phyloP scores from a whole-genome alignment of 2,888 invertebrate genomes.

The Cheilosia scutellata region DNA sequence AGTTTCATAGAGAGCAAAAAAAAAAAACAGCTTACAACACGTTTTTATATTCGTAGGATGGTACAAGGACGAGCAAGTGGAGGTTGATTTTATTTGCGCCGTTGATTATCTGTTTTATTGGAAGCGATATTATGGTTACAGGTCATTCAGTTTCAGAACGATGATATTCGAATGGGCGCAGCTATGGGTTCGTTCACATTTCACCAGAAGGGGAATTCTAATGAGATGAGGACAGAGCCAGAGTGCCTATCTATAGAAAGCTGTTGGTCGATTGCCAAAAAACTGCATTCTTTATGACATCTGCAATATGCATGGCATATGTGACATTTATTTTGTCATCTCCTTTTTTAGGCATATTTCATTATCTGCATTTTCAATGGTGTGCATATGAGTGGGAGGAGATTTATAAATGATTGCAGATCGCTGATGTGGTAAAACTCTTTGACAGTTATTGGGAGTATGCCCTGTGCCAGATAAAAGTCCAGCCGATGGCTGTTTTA shows the following conservation, averaged over 20 bases:
- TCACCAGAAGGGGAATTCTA: background rate
- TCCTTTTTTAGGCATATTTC: constrained; percentile 1
- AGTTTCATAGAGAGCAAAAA: background rate
- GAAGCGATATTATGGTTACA: constrained; percentile 56
- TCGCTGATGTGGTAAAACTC: constrained; percentile 15
- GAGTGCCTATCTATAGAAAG: background rate
- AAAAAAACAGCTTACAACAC: constrained; percentile 56
- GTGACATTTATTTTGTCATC: background rate
- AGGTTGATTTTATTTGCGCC: constrained; percentile 67
- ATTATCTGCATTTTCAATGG: constrained; percentile 19
- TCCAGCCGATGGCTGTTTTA: background rate
- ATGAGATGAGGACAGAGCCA: background rate
- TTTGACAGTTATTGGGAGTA: constrained; percentile 5
- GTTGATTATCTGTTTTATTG: constrained; percentile 72
- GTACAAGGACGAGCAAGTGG: background rate
- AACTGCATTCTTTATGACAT: constrained; percentile 71
- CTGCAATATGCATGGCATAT: constrained; percentile 64
- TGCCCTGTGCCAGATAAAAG: background rate
- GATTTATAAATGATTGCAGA: constrained; percentile 11
- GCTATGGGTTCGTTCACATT: background rate
- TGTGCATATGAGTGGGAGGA: background rate
- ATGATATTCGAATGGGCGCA: background rate
- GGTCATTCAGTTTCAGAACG: constrained; percentile 25
- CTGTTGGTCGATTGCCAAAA: constrained; percentile 66
- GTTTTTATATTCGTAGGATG: constrained; percentile 44